Evolutionary conservation across 2,888 invertebrate genomes (phyloP).

Genomic region (Molorchus minor): DNA sequence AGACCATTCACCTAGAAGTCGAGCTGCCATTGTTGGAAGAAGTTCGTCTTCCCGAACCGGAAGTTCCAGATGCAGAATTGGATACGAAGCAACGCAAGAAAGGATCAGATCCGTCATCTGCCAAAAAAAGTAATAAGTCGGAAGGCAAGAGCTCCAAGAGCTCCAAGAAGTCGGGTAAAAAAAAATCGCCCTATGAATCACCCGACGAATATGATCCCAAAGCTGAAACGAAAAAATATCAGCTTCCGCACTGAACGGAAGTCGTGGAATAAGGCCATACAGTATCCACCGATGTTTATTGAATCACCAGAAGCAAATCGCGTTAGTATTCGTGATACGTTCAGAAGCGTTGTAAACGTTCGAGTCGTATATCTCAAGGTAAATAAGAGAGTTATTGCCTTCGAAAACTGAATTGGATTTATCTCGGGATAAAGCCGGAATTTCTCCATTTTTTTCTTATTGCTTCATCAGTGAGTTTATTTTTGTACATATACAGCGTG

Average conservation of each 20-base stretch:
- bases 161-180: conserved; percentile 24
- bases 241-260: conserved; percentile 65
- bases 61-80: not conserved
- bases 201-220: conserved; percentile 50
- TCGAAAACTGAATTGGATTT: not conserved
- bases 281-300: conserved; percentile 65
- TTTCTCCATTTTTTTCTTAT: not conserved
- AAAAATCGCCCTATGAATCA: conserved; percentile 44
- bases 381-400: conserved; percentile 30
- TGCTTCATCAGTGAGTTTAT: too few species aligned
- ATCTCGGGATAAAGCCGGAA: not conserved
- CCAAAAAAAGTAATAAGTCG: conserved; percentile 28
- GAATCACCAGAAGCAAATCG: conserved; percentile 64
- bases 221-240: conserved; percentile 50
- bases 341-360: conserved; percentile 64
- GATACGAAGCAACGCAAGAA: conserved; percentile 45
- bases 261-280: conserved; percentile 66
- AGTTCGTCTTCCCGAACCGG: conserved; percentile 7
- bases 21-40: conserved; percentile 67
- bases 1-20: conserved; percentile 66
- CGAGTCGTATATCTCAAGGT: conserved; percentile 67
- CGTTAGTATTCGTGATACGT: conserved; percentile 66
- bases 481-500: too few species aligned
- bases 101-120: conserved; percentile 36
- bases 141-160: conserved; percentile 17